phyloP scores from a whole-genome alignment of 2,113 vertebrate genomes.

The Notothenia coriiceps region DNA sequence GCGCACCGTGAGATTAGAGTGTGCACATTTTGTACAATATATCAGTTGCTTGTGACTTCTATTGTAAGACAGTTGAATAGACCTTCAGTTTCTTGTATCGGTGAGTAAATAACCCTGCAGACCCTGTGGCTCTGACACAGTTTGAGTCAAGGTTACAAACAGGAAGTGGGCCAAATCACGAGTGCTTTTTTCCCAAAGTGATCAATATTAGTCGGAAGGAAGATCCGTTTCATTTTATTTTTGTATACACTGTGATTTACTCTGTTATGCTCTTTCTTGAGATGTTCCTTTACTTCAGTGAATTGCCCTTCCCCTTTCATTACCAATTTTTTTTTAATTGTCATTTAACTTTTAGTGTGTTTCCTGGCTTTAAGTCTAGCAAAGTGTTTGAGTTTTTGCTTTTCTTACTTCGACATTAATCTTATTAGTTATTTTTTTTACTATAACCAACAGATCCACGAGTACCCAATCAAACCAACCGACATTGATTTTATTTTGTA shows the following conservation, averaged over 20 bases:
- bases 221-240: background rate
- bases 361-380: background rate
- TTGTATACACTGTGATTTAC: background rate
- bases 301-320: too few species aligned
- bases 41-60: constrained; percentile 8
- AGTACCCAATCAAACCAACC: background rate
- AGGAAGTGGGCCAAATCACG: constrained; percentile 19
- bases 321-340: too few species aligned
- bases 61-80: constrained; percentile 33
- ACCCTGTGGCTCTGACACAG: constrained; percentile 16
- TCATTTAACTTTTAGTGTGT: background rate
- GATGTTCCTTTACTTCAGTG: background rate
- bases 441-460: background rate
- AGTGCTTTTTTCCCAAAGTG: background rate
- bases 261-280: background rate
- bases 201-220: background rate
- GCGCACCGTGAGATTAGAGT: constrained; percentile 1
- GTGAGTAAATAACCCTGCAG: constrained; percentile 27
- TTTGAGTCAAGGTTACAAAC: constrained; percentile 14
- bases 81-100: constrained; percentile 4
- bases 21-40: background rate
- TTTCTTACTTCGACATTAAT: background rate
- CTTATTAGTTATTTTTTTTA: background rate
- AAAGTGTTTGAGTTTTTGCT: background rate
- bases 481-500: background rate